These are phyloP conservation scores for Acanthisitta chloris DNA, from an alignment of 2,113 vertebrate species.

Conservation along the genomic window DNA sequence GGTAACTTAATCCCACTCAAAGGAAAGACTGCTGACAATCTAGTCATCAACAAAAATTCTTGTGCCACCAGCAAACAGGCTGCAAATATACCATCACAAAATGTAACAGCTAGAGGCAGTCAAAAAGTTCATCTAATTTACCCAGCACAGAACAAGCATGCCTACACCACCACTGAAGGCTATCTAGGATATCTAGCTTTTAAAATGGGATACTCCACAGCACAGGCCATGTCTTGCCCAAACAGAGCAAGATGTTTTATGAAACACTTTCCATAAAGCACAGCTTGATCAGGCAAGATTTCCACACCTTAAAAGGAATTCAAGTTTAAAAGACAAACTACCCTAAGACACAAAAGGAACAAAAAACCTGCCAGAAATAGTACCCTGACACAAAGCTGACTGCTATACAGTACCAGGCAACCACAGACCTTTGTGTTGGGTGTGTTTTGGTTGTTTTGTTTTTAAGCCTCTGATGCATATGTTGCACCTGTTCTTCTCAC, in stretches of 20 bases:
- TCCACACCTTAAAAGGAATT: not conserved
- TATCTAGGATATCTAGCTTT: not conserved
- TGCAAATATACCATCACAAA: not conserved
- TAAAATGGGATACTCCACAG: not conserved
- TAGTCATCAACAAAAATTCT: not conserved
- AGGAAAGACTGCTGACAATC: not conserved
- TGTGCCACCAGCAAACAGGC: not conserved
- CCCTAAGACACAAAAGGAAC: not conserved
- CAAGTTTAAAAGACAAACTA: not conserved
- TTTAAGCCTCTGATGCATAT: not conserved
- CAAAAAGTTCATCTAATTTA: not conserved
- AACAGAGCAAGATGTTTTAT: not conserved
- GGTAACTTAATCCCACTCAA: not conserved
- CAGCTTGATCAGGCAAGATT: not conserved
- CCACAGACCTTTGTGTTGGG: accelerated
- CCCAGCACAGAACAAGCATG: not conserved
- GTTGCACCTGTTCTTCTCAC: not conserved
- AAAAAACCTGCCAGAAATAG: not conserved
- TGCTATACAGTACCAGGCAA: not conserved
- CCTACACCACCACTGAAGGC: not conserved
- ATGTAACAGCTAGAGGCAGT: not conserved
- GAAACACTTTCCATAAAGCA: not conserved
- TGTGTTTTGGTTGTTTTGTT: not conserved
- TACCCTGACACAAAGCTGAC: not conserved
- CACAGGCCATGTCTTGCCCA: not conserved